Evolutionary conservation across 1,140 invertebrate species (phyloP), one percentile per base, ranked within the genome.

Genomic region (Drosophila murphyi): DNA sequence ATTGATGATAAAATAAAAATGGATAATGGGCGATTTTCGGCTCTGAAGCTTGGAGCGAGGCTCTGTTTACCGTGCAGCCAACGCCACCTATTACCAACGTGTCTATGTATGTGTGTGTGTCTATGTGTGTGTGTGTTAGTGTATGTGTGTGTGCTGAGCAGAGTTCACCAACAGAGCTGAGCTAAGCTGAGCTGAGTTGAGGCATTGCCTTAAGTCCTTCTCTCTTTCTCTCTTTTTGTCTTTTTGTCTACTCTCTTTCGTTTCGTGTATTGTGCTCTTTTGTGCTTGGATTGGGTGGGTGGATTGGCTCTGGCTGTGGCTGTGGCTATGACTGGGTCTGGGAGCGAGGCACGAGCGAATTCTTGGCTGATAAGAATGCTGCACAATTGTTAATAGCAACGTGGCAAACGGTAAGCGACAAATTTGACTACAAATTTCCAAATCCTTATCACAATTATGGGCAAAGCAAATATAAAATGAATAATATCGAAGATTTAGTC

Each of bases 1-100:
- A 87, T 87, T 87, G 82, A 87, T 82, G 83, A 87, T 87, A 82
- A 87, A 87, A 87, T 86, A 87, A 87, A 87, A 87, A 82, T 87
- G 82, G 82, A 87, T 87, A 87, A 87, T 87, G 82, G 79, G 72
- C 83, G 79, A 87, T 79, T 87, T 78, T 86, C 78, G 75, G 78
- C 39, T 43, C 39, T 2, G 3, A 43, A 48, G 43, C 47, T 32
- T 60, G 71, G 47, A 59, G 48, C 68, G 39, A 59, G 43, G 37
- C 50, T 59, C 71, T 78, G 75, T 77, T 77, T 77, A 77, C 75
- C 57, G 51, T 77, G 64, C 76, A 64, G 39, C 39, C 39, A 20
- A 20, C 20, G 39, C 39, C 39, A n/a, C 39, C 39, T 43, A 43
- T 43, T 20, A 20, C 20, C 20, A 20, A 20, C 20, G 20, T 20